A percentile compares a stretch with the other conserved stretches of the same genome.
Evolutionary conservation across 2,888 invertebrate species (phyloP).

Genomic region (Bombylius discolor): DNA sequence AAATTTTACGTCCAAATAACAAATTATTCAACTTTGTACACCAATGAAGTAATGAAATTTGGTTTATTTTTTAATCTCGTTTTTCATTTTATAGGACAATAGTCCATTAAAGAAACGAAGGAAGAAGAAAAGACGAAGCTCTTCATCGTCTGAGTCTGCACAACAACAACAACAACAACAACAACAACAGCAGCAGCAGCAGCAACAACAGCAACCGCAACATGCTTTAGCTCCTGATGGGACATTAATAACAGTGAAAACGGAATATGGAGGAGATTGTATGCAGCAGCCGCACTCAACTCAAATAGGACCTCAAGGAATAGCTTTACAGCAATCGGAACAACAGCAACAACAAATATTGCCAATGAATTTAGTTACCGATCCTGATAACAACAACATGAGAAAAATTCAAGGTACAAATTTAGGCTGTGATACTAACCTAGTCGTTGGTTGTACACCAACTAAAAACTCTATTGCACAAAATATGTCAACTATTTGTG

Average conservation of each 20-base stretch:
- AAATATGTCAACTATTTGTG: conserved; percentile 8
- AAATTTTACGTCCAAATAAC: not conserved
- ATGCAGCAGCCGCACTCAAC: conserved; percentile 1
- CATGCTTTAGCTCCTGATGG: conserved; percentile 5
- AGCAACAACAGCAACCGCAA: not conserved
- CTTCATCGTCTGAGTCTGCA: conserved; percentile 32
- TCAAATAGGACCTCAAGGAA: not conserved
- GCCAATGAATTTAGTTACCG: conserved; percentile 32
- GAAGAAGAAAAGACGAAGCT: conserved; percentile 35
- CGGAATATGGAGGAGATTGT: conserved; percentile 7
- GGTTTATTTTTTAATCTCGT: not conserved
- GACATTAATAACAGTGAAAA: conserved; percentile 9
- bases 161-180: conserved; percentile 11
- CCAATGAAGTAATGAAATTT: not conserved
- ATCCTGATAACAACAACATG: conserved; percentile 17
- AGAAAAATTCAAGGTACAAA: conserved; percentile 16
- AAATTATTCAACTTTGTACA: not conserved
- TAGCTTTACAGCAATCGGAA: conserved; percentile 6
- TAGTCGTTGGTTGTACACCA: conserved; percentile 13
- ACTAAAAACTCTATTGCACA: conserved; percentile 11
- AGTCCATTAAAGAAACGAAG: conserved; percentile 34
- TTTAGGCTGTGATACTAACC: conserved; percentile 16
- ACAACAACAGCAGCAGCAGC: conserved; percentile 7
- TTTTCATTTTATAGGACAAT: conserved; percentile 23
- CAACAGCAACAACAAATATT: conserved; percentile 25